Evolutionary conservation across 2,797 vertebrate genomes (phyloP).

Genomic region (Bradypodion pumilum): DNA sequence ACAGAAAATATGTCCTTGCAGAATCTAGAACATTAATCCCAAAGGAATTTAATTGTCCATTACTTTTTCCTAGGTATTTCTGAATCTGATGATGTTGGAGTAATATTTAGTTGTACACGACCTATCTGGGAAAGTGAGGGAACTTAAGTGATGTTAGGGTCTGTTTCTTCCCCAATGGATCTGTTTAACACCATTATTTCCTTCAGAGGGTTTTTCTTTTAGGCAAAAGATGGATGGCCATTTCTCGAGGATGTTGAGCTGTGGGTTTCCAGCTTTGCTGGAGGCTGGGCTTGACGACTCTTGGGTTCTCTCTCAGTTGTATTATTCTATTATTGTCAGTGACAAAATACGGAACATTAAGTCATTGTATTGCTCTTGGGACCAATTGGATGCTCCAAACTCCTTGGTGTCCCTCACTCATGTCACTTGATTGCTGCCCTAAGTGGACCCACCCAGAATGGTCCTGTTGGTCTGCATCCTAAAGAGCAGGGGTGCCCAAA

Average conservation of each 20-base stretch:
- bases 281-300: no score
- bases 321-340: no score
- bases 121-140: neutral
- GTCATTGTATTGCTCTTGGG: neutral
- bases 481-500: no score
- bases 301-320: no score
- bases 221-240: no score
- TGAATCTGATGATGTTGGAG: neutral
- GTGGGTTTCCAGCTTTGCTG: no score
- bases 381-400: neutral
- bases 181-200: neutral
- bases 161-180: no score
- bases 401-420: no score
- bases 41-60: neutral
- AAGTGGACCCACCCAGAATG: neutral
- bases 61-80: neutral
- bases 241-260: no score
- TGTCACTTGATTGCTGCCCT: no score
- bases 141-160: neutral
- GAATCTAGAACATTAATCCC: neutral
- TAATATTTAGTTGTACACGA: neutral
- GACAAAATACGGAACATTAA: neutral
- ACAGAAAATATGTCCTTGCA: neutral
- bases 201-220: no score
- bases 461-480: neutral